These are phyloP conservation scores for Hetaerina titia DNA, from an alignment of 2,888 invertebrate genomes.

Conservation along the genomic window DNA sequence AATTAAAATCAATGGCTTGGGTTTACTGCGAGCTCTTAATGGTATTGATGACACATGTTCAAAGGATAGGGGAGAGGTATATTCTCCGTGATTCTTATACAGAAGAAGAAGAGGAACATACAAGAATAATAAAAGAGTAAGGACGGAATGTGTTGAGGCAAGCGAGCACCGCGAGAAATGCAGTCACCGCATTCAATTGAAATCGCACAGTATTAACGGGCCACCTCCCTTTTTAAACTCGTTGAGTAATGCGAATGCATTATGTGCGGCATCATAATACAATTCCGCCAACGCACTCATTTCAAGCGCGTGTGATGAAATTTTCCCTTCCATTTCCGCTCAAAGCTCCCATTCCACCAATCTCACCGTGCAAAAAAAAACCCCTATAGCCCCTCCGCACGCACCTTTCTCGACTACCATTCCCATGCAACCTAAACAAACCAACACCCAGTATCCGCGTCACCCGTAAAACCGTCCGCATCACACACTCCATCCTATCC, in stretches of 20 bases:
- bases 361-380: too few relatives aligned
- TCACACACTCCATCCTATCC: neutral
- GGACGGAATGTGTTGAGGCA: neutral
- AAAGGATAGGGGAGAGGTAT: neutral
- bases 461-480: constrained; percentile 14
- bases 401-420: neutral
- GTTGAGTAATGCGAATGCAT: constrained; percentile 34
- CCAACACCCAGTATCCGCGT: neutral
- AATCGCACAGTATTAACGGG: neutral
- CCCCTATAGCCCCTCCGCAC: neutral
- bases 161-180: neutral
- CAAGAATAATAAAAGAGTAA: neutral
- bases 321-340: too few relatives aligned
- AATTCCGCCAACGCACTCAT: constrained; percentile 20
- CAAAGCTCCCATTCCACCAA: too few relatives aligned
- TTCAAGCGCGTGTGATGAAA: neutral
- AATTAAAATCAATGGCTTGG: too few relatives aligned
- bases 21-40: neutral
- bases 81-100: neutral
- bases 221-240: neutral
- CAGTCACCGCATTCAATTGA: neutral
- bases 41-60: neutral
- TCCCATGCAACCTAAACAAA: neutral
- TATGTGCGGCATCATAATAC: constrained; percentile 22
- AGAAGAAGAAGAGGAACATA: neutral